A percentile compares a stretch with the other conserved stretches of the same genome.
phyloP scores from a whole-genome alignment of 2,888 invertebrate species.

The Capitulum mitella region DNA sequence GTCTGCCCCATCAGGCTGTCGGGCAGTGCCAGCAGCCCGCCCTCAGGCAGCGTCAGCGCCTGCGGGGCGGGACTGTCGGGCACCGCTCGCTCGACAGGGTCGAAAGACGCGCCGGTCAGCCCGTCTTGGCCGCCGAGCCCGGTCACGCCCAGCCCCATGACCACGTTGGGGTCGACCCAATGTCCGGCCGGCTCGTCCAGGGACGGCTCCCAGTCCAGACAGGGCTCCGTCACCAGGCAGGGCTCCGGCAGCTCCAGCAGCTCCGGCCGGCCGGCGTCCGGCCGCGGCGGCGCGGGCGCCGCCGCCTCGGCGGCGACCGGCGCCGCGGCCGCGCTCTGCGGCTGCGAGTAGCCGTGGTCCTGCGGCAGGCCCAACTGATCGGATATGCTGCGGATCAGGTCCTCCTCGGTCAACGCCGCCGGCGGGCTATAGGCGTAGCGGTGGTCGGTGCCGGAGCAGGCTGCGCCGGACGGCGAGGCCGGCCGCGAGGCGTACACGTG shows the following conservation, averaged over 20 bases:
- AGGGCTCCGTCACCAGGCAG: not conserved
- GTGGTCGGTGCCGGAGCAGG: slow-evolving; percentile 9
- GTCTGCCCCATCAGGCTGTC: too few relatives aligned
- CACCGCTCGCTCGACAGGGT: not conserved
- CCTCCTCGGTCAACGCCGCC: slow-evolving; percentile 18
- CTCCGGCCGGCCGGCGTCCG: not conserved
- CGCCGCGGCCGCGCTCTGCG: not conserved
- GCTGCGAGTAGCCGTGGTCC: slow-evolving; percentile 20
- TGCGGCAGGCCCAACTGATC: slow-evolving; percentile 11
- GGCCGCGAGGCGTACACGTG: slow-evolving; percentile 17
- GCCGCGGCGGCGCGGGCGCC: not conserved
- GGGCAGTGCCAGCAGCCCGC: too few relatives aligned
- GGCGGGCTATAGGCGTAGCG: slow-evolving; percentile 18
- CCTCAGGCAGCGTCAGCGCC: not conserved
- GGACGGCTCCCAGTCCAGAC: slow-evolving; percentile 1
- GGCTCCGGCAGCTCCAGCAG: not conserved
- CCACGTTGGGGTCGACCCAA: slow-evolving; percentile 19
- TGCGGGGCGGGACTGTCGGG: not conserved
- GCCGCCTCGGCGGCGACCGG: not conserved
- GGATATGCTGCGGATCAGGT: slow-evolving; percentile 13
- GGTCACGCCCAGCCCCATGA: not conserved
- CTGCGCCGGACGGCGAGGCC: not conserved
- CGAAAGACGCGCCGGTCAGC: not conserved
- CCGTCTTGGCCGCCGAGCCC: not conserved
- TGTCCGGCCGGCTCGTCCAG: slow-evolving; percentile 15